Conservation (phyloP, 2,888 invertebrate species). For the Coelinius sp. region DNA sequence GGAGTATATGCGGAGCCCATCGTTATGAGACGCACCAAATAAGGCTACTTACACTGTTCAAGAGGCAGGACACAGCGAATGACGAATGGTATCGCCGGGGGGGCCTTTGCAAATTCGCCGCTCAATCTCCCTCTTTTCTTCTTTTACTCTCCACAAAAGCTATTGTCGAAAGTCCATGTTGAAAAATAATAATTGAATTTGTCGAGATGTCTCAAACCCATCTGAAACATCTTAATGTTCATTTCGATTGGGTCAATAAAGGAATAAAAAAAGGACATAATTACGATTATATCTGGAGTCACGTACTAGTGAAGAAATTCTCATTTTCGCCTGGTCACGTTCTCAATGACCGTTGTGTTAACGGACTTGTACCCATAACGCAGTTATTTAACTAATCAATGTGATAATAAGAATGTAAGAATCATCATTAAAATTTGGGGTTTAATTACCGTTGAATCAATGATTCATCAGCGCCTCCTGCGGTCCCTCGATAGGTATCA, state of each 20-base stretch:
- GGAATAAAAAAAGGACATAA: constrained; percentile 8
- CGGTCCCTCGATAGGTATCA: too few species aligned
- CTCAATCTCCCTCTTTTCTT: neutral
- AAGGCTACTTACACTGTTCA: constrained; percentile 58
- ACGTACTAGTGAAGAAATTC: constrained; percentile 18
- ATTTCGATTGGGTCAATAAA: neutral
- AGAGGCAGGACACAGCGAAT: constrained; percentile 31
- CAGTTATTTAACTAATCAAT: constrained; percentile 54
- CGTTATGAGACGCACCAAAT: constrained; percentile 53
- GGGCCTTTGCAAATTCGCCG: constrained; percentile 17
- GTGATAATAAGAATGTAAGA: constrained; percentile 54
- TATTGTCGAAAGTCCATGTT: neutral
- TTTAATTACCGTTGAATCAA: neutral
- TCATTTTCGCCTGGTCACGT: constrained; percentile 29
- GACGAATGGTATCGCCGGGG: neutral
- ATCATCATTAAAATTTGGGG: constrained; percentile 12
- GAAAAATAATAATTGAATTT: neutral
- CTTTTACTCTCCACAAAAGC: neutral
- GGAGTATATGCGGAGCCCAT: constrained; percentile 40
- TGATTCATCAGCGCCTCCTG: too few species aligned
- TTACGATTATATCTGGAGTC: neutral
- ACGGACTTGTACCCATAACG: constrained; percentile 54
- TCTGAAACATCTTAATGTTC: constrained; percentile 4
- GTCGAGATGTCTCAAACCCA: neutral
- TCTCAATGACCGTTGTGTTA: constrained; percentile 27